Evolutionary conservation across 1,140 invertebrate species (phyloP).

Genomic region (Lethrus apterus): DNA sequence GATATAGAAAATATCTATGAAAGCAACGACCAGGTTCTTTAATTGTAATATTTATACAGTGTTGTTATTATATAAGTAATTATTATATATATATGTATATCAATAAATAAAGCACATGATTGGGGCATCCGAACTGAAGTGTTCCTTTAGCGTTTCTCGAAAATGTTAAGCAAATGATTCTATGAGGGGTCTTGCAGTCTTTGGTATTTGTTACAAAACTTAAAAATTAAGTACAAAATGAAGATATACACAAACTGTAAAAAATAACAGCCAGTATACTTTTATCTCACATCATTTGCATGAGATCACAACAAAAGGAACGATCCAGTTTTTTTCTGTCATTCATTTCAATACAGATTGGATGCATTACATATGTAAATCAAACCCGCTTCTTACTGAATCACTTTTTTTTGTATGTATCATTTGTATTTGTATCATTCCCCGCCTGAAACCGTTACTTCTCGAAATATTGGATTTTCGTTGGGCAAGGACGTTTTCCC

Average conservation of each 20-base stretch:
- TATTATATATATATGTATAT: too few species aligned
- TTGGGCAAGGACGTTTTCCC: constrained; percentile 23
- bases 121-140: too few species aligned
- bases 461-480: constrained; percentile 32
- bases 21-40: too few species aligned
- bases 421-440: constrained; percentile 16
- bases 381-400: not conserved
- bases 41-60: too few species aligned
- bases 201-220: constrained; percentile 13
- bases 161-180: constrained; percentile 2
- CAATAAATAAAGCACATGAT: too few species aligned
- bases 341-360: too few species aligned
- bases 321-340: too few species aligned
- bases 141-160: constrained; percentile 10
- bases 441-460: constrained; percentile 35
- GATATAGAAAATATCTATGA: too few species aligned
- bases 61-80: too few species aligned
- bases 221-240: constrained; percentile 13
- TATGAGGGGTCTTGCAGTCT: constrained; percentile 3
- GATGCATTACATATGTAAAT: too few species aligned
- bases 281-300: not conserved
- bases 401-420: not conserved
- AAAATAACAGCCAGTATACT: not conserved
- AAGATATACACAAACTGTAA: not conserved
- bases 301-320: too few species aligned